Evolutionary conservation across 1,140 invertebrate genomes (phyloP), one percentile per base, ranked within the genome.

Genomic region (Papilio dardanus): DNA sequence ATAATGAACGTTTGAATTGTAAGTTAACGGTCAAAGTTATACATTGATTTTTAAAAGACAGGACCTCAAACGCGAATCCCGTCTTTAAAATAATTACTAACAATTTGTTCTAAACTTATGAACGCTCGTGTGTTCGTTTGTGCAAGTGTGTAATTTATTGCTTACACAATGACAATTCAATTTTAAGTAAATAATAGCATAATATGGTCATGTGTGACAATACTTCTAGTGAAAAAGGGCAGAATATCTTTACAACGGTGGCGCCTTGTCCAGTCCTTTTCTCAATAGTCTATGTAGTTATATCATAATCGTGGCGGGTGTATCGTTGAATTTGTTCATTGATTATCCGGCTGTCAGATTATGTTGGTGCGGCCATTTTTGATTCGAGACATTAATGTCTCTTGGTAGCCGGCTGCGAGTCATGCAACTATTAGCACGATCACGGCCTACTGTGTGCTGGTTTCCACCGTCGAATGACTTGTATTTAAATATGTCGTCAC

Each of bases 291-390:
- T 14, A 24, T 16, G 12, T 28, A 3, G 54, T 62, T 28, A 62
- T 62, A 62, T 62, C 24, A 69, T 14, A 73, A 24, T 73, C n/a
- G 54, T 73, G 71, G n/a, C 4, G 50, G n/a, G 12, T 10, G 28
- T 54, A 33, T 50, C 28, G 46, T 73, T 54, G 33, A 73, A 42
- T 69, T 69, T 69, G 67, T 69, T 69, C 33, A 73, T 73, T 73
- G 50, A 73, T 73, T 73, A 73, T 73, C 42, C 42, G 46, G 24
- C 30, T 58, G 71, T 73, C 71, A 73, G 71, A 73, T 73, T 58
- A 73, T 21, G 42, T 33, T 35, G 14, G 30, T 31, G 16, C 24
- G 31, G 30, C 24, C 5, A 54, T 71, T 71, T 33, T 19, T n/a
- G 42, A 54, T 33, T 35, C 46, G 33, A 28, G 30, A 73, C 71